These are phyloP conservation scores for Eutrigla gurnardus DNA, from an alignment of 2,797 vertebrate species.

Conservation along the genomic window DNA sequence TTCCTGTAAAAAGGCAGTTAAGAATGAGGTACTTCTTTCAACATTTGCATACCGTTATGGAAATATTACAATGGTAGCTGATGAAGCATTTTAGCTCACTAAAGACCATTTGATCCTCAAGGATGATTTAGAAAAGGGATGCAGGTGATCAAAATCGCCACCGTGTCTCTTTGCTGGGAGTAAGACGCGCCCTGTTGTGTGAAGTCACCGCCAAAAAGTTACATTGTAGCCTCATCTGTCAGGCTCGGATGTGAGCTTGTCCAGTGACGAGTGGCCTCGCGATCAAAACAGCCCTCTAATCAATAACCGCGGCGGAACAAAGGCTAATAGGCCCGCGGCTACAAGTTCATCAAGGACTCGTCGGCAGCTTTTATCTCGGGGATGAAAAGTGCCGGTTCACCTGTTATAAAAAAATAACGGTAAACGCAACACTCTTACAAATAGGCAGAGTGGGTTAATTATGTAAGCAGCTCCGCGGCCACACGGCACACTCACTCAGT, in stretches of 20 bases:
- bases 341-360: constrained; percentile 40
- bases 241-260: not conserved
- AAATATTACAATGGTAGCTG: not conserved
- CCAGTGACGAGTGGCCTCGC: constrained; percentile 4
- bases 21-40: not conserved
- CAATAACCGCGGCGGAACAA: constrained; percentile 66
- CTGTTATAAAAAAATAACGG: constrained; percentile 85
- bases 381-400: constrained; percentile 59
- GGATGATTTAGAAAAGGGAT: not conserved
- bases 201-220: constrained; percentile 42
- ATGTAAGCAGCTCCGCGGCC: constrained; percentile 73
- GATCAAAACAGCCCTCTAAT: constrained; percentile 37
- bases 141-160: not conserved
- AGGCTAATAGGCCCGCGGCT: constrained; percentile 33
- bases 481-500: constrained; percentile 10
- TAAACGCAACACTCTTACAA: constrained; percentile 59
- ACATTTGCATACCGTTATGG: not conserved
- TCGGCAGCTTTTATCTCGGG: not conserved
- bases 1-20: not conserved
- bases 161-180: not conserved
- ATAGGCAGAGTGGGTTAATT: constrained; percentile 61
- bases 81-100: not conserved
- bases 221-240: constrained; percentile 27
- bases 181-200: constrained; percentile 20
- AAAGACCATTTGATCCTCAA: not conserved